phyloP scores from a whole-genome alignment of 2,888 invertebrate species.

The Blera fallax region DNA sequence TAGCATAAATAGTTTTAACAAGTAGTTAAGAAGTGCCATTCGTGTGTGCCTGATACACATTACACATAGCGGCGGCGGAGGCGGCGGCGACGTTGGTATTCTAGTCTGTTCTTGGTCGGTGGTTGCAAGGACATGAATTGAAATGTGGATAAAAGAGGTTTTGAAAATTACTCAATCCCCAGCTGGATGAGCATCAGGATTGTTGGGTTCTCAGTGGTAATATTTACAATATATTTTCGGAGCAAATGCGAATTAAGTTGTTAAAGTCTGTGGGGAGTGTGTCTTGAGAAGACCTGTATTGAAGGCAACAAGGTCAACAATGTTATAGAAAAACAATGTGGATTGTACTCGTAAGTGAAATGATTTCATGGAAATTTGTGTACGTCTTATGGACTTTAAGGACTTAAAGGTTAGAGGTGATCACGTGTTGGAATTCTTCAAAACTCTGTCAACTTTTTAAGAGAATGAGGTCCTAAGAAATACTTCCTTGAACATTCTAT shows the following conservation, averaged over 20 bases:
- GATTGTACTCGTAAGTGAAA: background rate
- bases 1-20: constrained; percentile 70
- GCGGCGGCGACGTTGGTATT: constrained; percentile 13
- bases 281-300: background rate
- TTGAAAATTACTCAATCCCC: constrained; percentile 52
- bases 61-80: too few species aligned
- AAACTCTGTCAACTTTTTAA: too few species aligned
- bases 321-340: background rate
- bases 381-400: background rate
- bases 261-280: constrained; percentile 31
- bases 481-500: too few species aligned
- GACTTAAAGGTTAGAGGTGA: background rate
- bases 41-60: constrained; percentile 50
- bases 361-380: background rate
- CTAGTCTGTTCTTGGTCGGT: constrained; percentile 28
- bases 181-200: constrained; percentile 16
- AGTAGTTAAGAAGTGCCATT: constrained; percentile 67
- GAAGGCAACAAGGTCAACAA: background rate
- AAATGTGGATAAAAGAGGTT: constrained; percentile 45
- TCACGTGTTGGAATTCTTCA: too few species aligned
- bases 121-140: constrained; percentile 22
- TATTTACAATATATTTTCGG: constrained; percentile 44
- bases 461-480: too few species aligned
- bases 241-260: constrained; percentile 57
- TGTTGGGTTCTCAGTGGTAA: constrained; percentile 32